These are phyloP conservation scores for Benthosema pterotum DNA, from an alignment of 2,797 vertebrate species.

Conservation along the genomic window DNA sequence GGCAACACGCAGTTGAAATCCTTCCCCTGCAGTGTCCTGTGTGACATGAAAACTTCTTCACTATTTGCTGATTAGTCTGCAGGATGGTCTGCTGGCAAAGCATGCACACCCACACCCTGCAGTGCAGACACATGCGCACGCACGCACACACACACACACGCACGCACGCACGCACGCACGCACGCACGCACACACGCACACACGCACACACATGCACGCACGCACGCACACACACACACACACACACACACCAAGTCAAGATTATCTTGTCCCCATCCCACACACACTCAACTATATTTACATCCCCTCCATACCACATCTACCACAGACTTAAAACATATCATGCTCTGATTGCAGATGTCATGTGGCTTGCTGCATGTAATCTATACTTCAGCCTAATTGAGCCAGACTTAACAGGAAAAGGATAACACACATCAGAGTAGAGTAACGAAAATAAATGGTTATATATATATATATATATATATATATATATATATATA, in stretches of 20 bases:
- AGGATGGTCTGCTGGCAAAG: slow-evolving; percentile 52
- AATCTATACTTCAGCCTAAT: slow-evolving; percentile 45
- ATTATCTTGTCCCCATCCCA: slow-evolving; percentile 36
- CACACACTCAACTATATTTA: slow-evolving; percentile 42
- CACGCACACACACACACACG: slow-evolving; percentile 18
- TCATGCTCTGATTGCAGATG: slow-evolving; percentile 45
- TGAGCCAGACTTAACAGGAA: slow-evolving; percentile 36
- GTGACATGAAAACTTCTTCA: slow-evolving; percentile 12
- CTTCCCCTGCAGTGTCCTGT: neutral
- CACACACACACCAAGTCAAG: slow-evolving; percentile 6
- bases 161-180: slow-evolving; percentile 11
- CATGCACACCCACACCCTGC: neutral
- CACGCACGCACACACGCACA: neutral
- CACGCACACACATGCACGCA: slow-evolving; percentile 6
- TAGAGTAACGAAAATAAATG: slow-evolving; percentile 28
- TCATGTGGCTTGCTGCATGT: slow-evolving; percentile 36
- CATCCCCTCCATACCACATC: slow-evolving; percentile 33
- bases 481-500: slow-evolving; percentile 19
- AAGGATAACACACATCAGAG: slow-evolving; percentile 34
- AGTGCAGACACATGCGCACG: neutral
- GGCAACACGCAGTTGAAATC: slow-evolving; percentile 13
- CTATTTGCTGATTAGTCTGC: slow-evolving; percentile 39
- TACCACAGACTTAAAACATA: slow-evolving; percentile 34
- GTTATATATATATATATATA: slow-evolving; percentile 16
- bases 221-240: slow-evolving; percentile 2